Base-by-base conservation (phyloP, 2,113 vertebrate genomes). In the Oncorhynchus tshawytscha region DNA sequence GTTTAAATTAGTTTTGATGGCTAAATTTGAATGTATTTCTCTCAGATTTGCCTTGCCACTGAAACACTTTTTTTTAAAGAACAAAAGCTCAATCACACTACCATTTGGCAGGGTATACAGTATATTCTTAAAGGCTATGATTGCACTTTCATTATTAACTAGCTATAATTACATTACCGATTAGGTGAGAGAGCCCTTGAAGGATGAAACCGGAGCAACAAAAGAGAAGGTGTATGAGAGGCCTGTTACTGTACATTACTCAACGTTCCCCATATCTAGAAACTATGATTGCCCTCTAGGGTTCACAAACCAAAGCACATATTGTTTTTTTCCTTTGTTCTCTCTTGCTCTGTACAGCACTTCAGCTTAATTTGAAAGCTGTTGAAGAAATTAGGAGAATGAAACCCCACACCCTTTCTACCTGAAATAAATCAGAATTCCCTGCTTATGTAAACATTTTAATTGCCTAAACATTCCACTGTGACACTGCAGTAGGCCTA, bases 311-410 rank as follows among this genome's bases (percentile, higher is more conserved):
- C 60, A 74, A 65, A 49, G 45, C 16, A 51, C 65, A 66, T 24
- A 59, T 73, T 5, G 54, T 20, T 20, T 57, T 48, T 71, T 71
- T 45, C 69, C 69, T 71, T 71, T 71, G 69, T 60, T 72, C 54
- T 72, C 27, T n/a, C 20, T 15, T 12, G 29, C 27, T 60, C 27
- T 34, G 49, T 24, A 60, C 59, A 73, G 57, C 27, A 60, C 57
- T 31, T 59, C 34, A 29, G 24, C 11, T 27, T 15, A 29, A 27
- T 5, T 16, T 31, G 27, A 31, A 7, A 16, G 16, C 25, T 16
- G 24, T 16, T 67, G 15, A 31, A 29, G 5, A 16, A 31, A 12
- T 16, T 2, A 31, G 27, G 24, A 66, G 64, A 66, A 57, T 57
- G 18, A 57, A 39, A 39, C 34, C 6, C 34, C 34, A 39, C 34